These are phyloP conservation scores for Parus major DNA, from an alignment of 2,113 vertebrate species.

Conservation along the genomic window DNA sequence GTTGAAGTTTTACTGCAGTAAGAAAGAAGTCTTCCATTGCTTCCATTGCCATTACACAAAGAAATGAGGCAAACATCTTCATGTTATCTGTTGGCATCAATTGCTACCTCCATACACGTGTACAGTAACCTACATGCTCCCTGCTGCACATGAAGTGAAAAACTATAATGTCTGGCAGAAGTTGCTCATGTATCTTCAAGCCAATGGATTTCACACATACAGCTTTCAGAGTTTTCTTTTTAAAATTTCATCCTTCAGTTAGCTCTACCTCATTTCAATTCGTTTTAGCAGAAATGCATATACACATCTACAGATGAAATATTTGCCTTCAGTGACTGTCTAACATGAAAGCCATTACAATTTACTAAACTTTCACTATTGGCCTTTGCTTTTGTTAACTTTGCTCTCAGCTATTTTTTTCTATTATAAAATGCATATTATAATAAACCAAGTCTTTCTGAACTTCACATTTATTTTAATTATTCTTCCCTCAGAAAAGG, in stretches of 20 bases:
- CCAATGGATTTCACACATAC: neutral
- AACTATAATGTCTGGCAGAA: neutral
- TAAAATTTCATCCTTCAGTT: neutral
- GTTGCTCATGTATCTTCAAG: neutral
- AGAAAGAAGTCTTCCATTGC: neutral
- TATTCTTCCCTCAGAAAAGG: neutral
- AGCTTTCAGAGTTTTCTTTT: neutral
- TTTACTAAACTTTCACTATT: neutral
- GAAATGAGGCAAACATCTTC: neutral
- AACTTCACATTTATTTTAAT: neutral
- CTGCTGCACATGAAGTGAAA: neutral
- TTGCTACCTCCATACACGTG: fast-evolving
- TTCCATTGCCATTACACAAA: neutral
- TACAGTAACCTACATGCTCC: neutral
- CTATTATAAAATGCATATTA: neutral
- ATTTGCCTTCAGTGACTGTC: neutral
- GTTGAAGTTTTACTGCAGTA: neutral
- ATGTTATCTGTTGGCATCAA: neutral
- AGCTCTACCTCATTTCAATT: neutral
- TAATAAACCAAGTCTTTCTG: neutral
- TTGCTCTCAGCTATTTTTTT: neutral
- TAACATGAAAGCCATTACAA: neutral
- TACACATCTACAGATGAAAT: neutral
- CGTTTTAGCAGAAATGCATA: neutral
- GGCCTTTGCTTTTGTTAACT: neutral